Evolutionary conservation across 2,888 invertebrate genomes (phyloP), one percentile per base, ranked within the genome.

Genomic region (Trachelus tabidus): DNA sequence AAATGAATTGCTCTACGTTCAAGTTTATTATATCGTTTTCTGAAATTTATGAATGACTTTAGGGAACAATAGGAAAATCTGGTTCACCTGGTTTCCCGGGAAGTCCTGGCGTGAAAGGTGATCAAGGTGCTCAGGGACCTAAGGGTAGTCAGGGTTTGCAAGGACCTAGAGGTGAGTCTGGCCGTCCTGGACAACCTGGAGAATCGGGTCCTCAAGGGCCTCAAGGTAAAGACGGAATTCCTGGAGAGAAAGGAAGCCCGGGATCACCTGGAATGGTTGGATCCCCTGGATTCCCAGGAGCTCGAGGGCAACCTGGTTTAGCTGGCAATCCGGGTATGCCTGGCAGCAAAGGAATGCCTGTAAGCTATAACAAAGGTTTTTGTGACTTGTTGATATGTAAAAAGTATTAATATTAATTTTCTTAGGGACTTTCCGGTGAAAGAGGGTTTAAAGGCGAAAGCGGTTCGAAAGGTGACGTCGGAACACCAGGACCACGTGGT

Each of bases 71-170:
- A 76, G 98, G 98, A 1, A 97, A 97, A 92, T 93, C 96, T 33
- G 98, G 97, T 4, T 93, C 96, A 30, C 96, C 97, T 34, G 98
- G 98, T 3, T 96, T 97, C 87, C 96, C 97, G 11, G 98, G 98
- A 40, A 93, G 93, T 81, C 95, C 96, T 34, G 97, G 97, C 4
- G 92, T 94, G 68, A 97, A 97, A 92, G 97, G 97, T 23, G 97
- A 97, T 90, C 94, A 94, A 92, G 97, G 97, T 34, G 87, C 93
- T 75, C 90, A 92, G 78, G 97, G 97, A 0, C 94, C 96, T 0
- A 96, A 96, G 92, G 97, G 97, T 73, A 95, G 95, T 86, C 95
- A 95, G 92, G 97, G 97, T 12, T 92, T 95, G 73, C 96, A 96
- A 93, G 97, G 97, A 1, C 95, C 95, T 0, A 92, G 96, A 88